These are phyloP conservation scores for Liposcelis brunnea DNA, from an alignment of 2,888 invertebrate genomes.

Conservation along the genomic window DNA sequence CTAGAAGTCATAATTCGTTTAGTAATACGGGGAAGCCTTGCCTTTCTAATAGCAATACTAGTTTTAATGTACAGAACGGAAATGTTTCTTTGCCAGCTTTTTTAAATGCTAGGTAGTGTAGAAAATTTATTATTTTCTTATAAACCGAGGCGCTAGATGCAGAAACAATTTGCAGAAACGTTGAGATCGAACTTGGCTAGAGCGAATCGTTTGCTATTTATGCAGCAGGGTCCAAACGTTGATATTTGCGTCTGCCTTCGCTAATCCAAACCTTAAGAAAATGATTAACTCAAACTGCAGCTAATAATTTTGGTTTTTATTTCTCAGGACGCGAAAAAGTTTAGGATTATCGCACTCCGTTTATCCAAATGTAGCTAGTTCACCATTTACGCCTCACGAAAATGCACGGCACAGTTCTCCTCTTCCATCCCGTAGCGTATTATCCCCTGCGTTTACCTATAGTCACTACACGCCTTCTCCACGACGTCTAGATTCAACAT, in stretches of 20 bases:
- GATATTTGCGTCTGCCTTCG: background rate
- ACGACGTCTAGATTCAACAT: conserved; percentile 19
- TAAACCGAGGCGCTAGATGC: too few relatives aligned
- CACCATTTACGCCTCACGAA: background rate
- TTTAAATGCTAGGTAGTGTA: conserved; percentile 1
- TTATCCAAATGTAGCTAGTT: background rate
- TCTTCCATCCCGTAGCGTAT: background rate
- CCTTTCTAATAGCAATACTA: background rate
- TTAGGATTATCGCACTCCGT: background rate
- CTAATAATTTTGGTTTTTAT: background rate
- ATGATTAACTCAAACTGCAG: background rate
- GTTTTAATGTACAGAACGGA: conserved; percentile 1
- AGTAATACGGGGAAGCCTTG: background rate
- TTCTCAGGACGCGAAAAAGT: conserved; percentile 3
- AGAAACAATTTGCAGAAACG: too few relatives aligned
- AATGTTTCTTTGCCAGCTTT: conserved; percentile 1
- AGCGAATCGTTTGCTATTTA: too few relatives aligned
- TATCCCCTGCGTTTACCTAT: conserved; percentile 1
- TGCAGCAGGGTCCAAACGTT: background rate
- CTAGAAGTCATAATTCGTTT: background rate
- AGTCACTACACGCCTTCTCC: conserved; percentile 12
- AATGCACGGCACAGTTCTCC: conserved; percentile 1
- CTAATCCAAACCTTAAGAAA: background rate
- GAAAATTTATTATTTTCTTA: too few relatives aligned
- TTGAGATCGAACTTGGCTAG: too few relatives aligned